Evolutionary conservation across 2,113 vertebrate genomes (phyloP), one percentile per base, ranked within the genome.

Genomic region (Alectura lathami): DNA sequence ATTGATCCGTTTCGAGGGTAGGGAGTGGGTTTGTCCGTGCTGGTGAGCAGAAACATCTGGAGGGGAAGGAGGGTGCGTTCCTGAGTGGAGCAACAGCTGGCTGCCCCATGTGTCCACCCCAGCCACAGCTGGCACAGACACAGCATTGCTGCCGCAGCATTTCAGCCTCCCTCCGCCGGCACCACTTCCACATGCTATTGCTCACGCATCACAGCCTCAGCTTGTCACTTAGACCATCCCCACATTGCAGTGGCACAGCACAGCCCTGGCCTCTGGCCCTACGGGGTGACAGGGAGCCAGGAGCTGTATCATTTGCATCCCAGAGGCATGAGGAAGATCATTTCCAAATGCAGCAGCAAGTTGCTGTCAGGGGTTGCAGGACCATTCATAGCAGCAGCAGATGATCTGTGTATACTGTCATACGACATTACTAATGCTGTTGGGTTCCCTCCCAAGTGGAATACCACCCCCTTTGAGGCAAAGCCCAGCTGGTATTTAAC

Each of bases 1-100:
- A 95, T 83, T 32, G 77, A 92, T 82, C 85, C 3, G 0, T 88
- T 16, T 21, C n/a, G 70, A 92, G 53, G 21, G 9, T 32, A 50
- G 82, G 57, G 80, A 50, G n/a, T 81, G 76, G 60, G 66, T 26
- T 84, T 88, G 64, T 67, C 66, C 1, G 4, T 86, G 88, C 36
- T 0, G 3, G 40, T 88, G 86, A 96, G 76, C 23, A 81, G 48
- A 73, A 96, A 90, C 91, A 95, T 93, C 91, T 96, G 94, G 94
- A 89, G 11, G 56, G 76, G 67, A 69, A 47, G 51, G n/a, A 79
- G 75, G 75, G 70, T 17, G 21, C 3, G 1, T 82, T 93, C 34
- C n/a, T 0, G 0, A 62, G 53, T 12, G 7, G 2, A 81, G 59
- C 63, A 93, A 83, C 91, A 96, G 43, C 91, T 97, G 95, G 73